These are phyloP conservation scores for Marmota monax DNA, from an alignment of 2,113 vertebrate genomes.

Conservation along the genomic window DNA sequence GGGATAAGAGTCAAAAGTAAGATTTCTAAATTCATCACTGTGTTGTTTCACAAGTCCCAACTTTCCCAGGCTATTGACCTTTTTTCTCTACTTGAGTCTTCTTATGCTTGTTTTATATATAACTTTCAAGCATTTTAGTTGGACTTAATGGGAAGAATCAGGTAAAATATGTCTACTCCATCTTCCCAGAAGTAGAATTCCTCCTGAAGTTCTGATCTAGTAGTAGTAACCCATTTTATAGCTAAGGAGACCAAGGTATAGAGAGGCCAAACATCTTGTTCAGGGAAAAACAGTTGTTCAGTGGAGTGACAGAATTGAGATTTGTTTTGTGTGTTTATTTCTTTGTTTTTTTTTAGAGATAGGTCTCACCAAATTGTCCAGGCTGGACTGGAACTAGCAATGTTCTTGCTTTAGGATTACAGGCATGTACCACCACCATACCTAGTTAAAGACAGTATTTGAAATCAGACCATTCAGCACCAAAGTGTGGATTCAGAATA, in stretches of 20 bases:
- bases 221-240: not conserved
- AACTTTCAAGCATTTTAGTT: not conserved
- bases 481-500: not conserved
- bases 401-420: not conserved
- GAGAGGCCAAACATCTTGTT: not conserved
- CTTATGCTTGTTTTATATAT: not conserved
- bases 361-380: not conserved
- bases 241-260: not conserved
- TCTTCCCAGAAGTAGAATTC: not conserved
- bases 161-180: not conserved
- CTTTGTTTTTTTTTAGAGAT: too few relatives aligned
- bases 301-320: not conserved
- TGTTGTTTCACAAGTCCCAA: not conserved
- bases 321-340: not conserved
- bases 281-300: not conserved
- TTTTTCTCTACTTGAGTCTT: too few relatives aligned
- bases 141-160: not conserved
- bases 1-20: not conserved
- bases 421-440: not conserved
- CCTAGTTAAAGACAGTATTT: not conserved
- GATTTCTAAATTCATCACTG: not conserved
- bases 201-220: too few relatives aligned
- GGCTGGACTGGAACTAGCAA: not conserved
- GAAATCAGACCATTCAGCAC: not conserved
- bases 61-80: not conserved